A percentile compares a stretch with the other conserved stretches of the same genome.
These are phyloP conservation scores for Eilema sororculum DNA, from an alignment of 2,888 invertebrate species.

Conservation along the genomic window DNA sequence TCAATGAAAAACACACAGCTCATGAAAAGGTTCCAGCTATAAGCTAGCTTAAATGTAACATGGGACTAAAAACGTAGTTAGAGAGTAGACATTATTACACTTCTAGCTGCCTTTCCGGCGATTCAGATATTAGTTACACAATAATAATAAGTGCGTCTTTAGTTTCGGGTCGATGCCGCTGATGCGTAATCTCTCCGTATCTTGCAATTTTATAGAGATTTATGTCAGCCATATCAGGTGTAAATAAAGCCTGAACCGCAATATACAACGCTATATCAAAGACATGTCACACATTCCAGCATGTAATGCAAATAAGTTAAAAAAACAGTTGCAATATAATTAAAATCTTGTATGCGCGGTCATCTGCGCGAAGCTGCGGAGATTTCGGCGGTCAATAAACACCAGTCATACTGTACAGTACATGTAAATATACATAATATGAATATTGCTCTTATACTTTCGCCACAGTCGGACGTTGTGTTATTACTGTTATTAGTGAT, in stretches of 20 bases:
- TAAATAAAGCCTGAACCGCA: neutral
- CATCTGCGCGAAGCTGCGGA: neutral
- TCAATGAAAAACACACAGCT: neutral
- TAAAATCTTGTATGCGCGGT: neutral
- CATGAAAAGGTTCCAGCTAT: neutral
- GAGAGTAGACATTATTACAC: neutral
- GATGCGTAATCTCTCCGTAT: neutral
- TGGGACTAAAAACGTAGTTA: neutral
- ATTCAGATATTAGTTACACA: neutral
- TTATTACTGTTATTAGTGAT: constrained; percentile 2
- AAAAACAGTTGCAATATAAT: neutral
- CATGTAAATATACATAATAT: neutral
- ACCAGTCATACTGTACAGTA: no score
- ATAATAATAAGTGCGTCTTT: neutral
- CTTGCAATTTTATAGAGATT: neutral
- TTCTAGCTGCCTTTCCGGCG: neutral
- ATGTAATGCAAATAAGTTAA: neutral
- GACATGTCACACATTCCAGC: neutral
- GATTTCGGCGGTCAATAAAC: constrained; percentile 7
- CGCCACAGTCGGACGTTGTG: neutral
- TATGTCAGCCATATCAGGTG: neutral
- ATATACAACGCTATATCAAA: neutral
- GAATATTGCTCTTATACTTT: neutral
- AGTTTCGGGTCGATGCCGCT: neutral
- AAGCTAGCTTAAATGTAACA: neutral